phyloP scores from a whole-genome alignment of 2,888 invertebrate species.

The Pedicia rivosa region DNA sequence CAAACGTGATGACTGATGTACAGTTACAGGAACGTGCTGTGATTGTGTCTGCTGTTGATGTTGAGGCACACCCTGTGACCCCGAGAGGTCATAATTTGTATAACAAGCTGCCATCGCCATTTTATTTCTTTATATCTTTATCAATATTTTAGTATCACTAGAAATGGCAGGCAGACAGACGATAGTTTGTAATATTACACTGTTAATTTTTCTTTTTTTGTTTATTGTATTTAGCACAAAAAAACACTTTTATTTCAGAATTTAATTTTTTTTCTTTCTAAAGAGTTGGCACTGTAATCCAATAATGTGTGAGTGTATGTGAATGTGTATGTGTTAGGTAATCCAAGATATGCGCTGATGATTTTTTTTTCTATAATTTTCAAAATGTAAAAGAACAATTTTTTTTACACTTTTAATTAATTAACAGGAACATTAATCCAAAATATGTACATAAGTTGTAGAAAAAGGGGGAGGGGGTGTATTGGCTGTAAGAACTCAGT shows the following conservation, averaged over 20 bases:
- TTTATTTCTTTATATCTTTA: slow-evolving; percentile 6
- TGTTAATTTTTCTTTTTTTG: not conserved
- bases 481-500: slow-evolving; percentile 13
- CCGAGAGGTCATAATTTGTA: slow-evolving; percentile 28
- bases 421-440: slow-evolving; percentile 11
- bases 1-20: slow-evolving; percentile 12
- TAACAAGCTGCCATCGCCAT: slow-evolving; percentile 32
- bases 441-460: slow-evolving; percentile 3
- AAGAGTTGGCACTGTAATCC: slow-evolving; percentile 8
- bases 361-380: not conserved
- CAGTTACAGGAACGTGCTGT: slow-evolving; percentile 15
- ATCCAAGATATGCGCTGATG: slow-evolving; percentile 4
- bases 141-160: not conserved
- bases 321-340: slow-evolving; percentile 3
- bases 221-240: slow-evolving; percentile 1
- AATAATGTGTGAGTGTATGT: not conserved
- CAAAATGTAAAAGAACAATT: not conserved
- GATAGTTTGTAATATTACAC: not conserved
- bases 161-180: not conserved
- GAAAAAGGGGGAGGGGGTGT: slow-evolving; percentile 5
- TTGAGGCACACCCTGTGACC: slow-evolving; percentile 25
- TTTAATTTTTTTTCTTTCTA: not conserved
- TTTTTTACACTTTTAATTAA: not conserved
- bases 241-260: not conserved
- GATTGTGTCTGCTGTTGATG: slow-evolving; percentile 17